phyloP scores from a whole-genome alignment of 2,797 vertebrate genomes.

The Hippopotamyrus pictus region DNA sequence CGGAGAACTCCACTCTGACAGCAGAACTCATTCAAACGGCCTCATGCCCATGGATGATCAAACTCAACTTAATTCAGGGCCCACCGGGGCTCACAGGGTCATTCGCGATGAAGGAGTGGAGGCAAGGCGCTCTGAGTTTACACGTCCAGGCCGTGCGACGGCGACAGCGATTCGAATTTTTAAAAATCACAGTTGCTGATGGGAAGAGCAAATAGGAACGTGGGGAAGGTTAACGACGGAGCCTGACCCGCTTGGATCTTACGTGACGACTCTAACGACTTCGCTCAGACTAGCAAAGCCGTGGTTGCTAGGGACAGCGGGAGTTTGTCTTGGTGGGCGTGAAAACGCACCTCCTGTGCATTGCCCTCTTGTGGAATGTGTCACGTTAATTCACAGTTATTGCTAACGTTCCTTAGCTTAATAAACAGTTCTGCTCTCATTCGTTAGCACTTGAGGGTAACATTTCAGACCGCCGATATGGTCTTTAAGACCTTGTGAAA shows the following conservation, averaged over 20 bases:
- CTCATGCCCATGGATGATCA: neutral
- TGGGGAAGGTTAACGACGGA: neutral
- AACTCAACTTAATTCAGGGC: neutral
- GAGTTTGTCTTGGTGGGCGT: neutral
- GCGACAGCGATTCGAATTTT: neutral
- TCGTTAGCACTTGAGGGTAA: neutral
- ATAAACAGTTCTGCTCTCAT: neutral
- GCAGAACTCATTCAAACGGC: neutral
- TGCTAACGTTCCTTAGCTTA: constrained; percentile 3
- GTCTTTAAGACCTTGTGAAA: neutral
- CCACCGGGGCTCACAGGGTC: neutral
- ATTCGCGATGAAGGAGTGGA: neutral
- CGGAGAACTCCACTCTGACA: neutral
- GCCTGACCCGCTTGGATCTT: neutral
- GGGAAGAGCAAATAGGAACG: neutral
- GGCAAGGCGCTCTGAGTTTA: neutral
- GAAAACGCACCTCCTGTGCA: neutral
- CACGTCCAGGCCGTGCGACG: neutral
- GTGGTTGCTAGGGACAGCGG: neutral
- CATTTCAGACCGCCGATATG: neutral
- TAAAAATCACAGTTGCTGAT: neutral
- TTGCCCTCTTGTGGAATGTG: neutral
- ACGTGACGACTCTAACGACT: neutral
- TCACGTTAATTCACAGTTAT: neutral
- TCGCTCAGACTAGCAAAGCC: neutral